phyloP scores from a whole-genome alignment of 2,888 invertebrate species.

The Macaria liturata region DNA sequence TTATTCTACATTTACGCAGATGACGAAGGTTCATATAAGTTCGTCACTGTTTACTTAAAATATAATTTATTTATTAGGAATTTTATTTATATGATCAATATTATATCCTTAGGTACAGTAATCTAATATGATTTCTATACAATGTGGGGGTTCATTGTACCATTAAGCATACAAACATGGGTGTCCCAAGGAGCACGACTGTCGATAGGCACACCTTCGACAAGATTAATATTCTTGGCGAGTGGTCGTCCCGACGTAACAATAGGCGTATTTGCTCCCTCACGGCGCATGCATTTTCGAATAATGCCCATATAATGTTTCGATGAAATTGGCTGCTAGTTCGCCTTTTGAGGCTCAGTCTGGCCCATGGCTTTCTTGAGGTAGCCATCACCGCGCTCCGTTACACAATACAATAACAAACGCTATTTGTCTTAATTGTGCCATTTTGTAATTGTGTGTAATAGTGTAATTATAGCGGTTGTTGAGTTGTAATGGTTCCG shows the following conservation, averaged over 20 bases:
- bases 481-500: constrained; percentile 35
- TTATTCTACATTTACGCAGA: too few relatives aligned
- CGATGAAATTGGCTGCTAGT: constrained; percentile 73
- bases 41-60: too few relatives aligned
- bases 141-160: constrained; percentile 66
- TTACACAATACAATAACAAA: constrained; percentile 30
- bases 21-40: too few relatives aligned
- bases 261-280: constrained; percentile 65
- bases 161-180: constrained; percentile 53
- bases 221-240: constrained; percentile 79
- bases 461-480: constrained; percentile 37
- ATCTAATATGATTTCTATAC: constrained; percentile 42
- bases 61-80: too few relatives aligned
- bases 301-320: constrained; percentile 81
- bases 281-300: constrained; percentile 78
- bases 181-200: constrained; percentile 53
- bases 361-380: constrained; percentile 64
- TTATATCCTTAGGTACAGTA: constrained; percentile 38
- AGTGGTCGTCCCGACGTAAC: constrained; percentile 69
- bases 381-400: constrained; percentile 42
- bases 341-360: constrained; percentile 66
- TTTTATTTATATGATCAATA: too few relatives aligned
- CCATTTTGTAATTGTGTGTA: constrained; percentile 39
- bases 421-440: constrained; percentile 41
- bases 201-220: constrained; percentile 60